These are phyloP conservation scores for Caenorhabditis sinica DNA, from an alignment of 2,888 invertebrate genomes.

Conservation along the genomic window DNA sequence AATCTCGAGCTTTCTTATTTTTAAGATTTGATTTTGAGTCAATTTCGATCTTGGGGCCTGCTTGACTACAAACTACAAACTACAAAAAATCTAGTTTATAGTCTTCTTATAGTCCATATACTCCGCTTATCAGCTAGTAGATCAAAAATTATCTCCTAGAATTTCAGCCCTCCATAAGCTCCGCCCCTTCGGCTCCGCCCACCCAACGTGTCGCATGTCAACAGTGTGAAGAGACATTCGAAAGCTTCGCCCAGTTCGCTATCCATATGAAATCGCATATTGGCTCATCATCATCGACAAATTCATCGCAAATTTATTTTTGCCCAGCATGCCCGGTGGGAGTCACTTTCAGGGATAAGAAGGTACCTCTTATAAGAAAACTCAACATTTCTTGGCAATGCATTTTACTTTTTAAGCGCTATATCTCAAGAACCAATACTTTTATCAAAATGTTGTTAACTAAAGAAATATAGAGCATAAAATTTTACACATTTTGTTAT, in stretches of 20 bases:
- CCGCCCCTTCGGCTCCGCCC: constrained; percentile 17
- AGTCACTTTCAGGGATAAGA: constrained; percentile 35
- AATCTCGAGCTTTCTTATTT: too few relatives aligned
- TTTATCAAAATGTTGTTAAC: too few relatives aligned
- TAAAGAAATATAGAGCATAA: too few relatives aligned
- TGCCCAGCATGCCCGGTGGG: constrained; percentile 33
- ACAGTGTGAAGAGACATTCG: constrained; percentile 68
- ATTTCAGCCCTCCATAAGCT: constrained; percentile 3
- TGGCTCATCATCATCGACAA: not conserved
- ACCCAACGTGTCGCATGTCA: constrained; percentile 63
- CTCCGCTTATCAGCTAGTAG: too few relatives aligned
- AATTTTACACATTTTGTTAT: too few relatives aligned
- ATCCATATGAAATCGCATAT: constrained; percentile 68
- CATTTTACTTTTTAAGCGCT: too few relatives aligned
- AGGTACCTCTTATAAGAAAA: constrained; percentile 15
- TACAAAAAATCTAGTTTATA: too few relatives aligned
- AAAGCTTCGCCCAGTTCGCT: constrained; percentile 65
- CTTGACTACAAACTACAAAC: too few relatives aligned
- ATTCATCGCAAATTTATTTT: constrained; percentile 8
- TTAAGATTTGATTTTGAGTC: too few relatives aligned
- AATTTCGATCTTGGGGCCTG: too few relatives aligned
- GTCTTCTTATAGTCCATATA: too few relatives aligned
- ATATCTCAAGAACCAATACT: too few relatives aligned
- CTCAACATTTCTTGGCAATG: not conserved
- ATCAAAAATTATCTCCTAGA: not conserved